phyloP scores from a whole-genome alignment of 2,113 vertebrate species.

The Irena cyanogastra region DNA sequence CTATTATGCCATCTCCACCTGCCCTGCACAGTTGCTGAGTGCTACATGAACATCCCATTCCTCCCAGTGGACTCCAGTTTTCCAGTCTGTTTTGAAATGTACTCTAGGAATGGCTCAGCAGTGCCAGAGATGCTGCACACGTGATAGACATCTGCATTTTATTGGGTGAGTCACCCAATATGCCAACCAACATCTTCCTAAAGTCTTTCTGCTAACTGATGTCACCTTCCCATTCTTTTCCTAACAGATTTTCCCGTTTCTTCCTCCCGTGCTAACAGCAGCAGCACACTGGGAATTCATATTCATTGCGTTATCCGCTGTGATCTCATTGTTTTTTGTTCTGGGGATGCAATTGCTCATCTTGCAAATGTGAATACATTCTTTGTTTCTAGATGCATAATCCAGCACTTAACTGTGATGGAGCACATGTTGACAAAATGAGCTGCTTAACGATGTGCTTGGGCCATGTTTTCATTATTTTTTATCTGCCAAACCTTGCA shows the following conservation, averaged over 20 bases:
- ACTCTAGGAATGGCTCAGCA: not conserved
- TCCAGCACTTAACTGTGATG: slow-evolving; percentile 30
- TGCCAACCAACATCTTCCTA: not conserved
- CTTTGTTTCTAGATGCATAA: slow-evolving; percentile 28
- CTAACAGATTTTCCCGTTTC: not conserved
- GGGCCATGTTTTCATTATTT: not conserved
- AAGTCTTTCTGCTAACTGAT: not conserved
- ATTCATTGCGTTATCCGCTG: not conserved
- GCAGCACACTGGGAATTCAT: not conserved
- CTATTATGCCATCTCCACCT: not conserved
- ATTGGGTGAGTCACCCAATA: not conserved
- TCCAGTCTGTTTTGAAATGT: not conserved
- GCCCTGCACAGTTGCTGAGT: not conserved
- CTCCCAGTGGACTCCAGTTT: not conserved
- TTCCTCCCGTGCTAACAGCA: not conserved
- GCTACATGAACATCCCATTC: not conserved
- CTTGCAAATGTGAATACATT: not conserved
- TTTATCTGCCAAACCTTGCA: slow-evolving; percentile 14
- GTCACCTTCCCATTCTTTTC: not conserved
- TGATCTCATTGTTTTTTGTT: not conserved
- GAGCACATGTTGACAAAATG: slow-evolving; percentile 20
- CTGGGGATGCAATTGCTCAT: not conserved
- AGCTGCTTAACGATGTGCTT: not conserved
- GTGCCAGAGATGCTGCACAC: not conserved
- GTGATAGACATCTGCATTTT: not conserved